These are phyloP conservation scores for Eremobia ochroleuca DNA, from an alignment of 2,888 invertebrate genomes.

Conservation along the genomic window DNA sequence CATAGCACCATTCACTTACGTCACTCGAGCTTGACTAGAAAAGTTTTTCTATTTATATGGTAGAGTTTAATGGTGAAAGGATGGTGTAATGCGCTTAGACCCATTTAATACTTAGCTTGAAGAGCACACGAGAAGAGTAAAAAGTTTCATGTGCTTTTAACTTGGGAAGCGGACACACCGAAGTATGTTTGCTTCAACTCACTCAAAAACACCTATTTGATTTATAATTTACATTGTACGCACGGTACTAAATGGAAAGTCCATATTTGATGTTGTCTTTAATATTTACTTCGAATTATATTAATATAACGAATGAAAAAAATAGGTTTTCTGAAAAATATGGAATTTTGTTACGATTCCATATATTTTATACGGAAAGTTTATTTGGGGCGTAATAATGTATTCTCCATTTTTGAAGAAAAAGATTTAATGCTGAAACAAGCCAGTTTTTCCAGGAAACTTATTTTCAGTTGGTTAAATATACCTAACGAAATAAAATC, in stretches of 20 bases:
- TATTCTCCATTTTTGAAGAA: conserved; percentile 24
- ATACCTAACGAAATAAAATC: conserved; percentile 17
- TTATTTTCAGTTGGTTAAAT: conserved; percentile 29
- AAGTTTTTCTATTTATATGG: conserved; percentile 37
- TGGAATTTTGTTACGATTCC: conserved; percentile 22
- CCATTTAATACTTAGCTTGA: conserved; percentile 40
- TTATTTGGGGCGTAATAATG: conserved; percentile 32
- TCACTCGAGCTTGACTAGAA: conserved; percentile 19
- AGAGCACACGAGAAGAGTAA: conserved; percentile 31
- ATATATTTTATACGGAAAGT: conserved; percentile 33
- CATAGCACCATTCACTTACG: conserved; percentile 41
- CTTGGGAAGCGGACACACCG: conserved; percentile 20
- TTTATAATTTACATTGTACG: background rate
- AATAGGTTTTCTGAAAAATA: conserved; percentile 20
- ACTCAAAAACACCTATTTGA: background rate
- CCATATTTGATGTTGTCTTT: background rate
- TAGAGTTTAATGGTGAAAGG: conserved; percentile 27
- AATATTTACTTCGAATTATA: conserved; percentile 5
- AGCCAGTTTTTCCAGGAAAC: conserved; percentile 18
- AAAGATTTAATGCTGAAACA: conserved; percentile 36
- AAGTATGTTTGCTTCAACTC: background rate
- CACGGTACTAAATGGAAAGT: background rate
- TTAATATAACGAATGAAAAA: background rate
- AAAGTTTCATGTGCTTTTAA: conserved; percentile 42
- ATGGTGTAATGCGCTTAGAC: conserved; percentile 35